Conservation (phyloP, 2,888 invertebrate genomes). For the Trissolcus brochymenae region DNA sequence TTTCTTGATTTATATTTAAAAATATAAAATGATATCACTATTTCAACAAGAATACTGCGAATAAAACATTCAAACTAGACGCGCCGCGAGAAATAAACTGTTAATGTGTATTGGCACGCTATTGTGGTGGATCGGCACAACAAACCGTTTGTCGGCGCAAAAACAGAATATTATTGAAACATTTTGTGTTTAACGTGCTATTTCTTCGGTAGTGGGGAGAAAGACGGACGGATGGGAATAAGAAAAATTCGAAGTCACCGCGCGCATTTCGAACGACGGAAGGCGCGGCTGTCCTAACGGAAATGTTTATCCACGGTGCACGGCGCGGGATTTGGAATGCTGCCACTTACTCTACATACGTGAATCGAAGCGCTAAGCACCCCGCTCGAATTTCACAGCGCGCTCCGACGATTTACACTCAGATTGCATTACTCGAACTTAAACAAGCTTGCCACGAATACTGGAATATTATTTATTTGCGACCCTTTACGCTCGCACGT, state of each 20-base stretch:
- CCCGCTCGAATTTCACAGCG: conserved; percentile 64
- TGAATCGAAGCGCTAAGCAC: conserved; percentile 67
- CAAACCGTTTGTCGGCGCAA: conserved; percentile 35
- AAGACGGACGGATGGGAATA: conserved; percentile 4
- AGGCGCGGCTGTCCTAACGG: conserved; percentile 62
- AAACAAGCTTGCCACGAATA: conserved; percentile 61
- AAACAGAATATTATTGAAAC: conserved; percentile 41
- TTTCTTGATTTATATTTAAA: too few species aligned
- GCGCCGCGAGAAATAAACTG: conserved; percentile 23
- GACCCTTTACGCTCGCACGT: conserved; percentile 44
- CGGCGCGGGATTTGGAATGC: conserved; percentile 71
- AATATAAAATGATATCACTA: too few species aligned
- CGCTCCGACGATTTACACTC: conserved; percentile 67
- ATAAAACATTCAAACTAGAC: conserved; percentile 15
- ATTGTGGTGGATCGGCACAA: conserved; percentile 36
- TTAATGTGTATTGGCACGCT: conserved; percentile 29
- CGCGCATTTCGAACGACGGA: conserved; percentile 25
- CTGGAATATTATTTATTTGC: conserved; percentile 56
- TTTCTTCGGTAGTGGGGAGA: not conserved
- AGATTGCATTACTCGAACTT: conserved; percentile 69
- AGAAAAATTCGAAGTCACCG: conserved; percentile 43
- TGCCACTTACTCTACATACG: conserved; percentile 73
- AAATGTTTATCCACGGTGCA: conserved; percentile 70
- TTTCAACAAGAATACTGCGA: not conserved
- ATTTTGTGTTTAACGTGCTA: conserved; percentile 15